A percentile compares a stretch with the other conserved stretches of the same genome.
Conservation (phyloP, 92 coral and sea anemone species). For the Palythoa grandis region DNA sequence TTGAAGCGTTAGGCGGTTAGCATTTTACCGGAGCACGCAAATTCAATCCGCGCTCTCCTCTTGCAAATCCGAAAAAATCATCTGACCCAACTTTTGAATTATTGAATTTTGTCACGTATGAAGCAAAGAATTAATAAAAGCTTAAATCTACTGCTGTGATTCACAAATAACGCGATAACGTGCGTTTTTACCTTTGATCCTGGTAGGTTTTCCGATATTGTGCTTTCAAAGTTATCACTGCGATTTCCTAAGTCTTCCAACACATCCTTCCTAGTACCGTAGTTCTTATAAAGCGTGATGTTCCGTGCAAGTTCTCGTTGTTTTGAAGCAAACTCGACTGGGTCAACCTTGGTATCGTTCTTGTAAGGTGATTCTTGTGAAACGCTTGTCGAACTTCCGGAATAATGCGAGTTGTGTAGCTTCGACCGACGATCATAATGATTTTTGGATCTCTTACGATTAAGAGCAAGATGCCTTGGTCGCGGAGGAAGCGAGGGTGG, state of each 20-base stretch:
- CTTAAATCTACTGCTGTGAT: constrained; percentile 30
- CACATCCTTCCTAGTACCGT: constrained; percentile 40
- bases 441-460: constrained; percentile 43
- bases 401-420: constrained; percentile 47
- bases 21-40: not conserved
- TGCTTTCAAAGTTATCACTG: constrained; percentile 34
- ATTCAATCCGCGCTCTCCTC: not conserved
- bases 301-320: constrained; percentile 85
- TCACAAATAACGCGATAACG: not conserved
- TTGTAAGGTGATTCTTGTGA: constrained; percentile 58
- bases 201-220: constrained; percentile 10
- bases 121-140: constrained; percentile 18
- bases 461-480: constrained; percentile 68
- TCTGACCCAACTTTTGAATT: constrained; percentile 7
- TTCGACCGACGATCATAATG: constrained; percentile 47
- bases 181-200: constrained; percentile 19
- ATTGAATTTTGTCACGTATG: constrained; percentile 43
- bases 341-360: constrained; percentile 66
- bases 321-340: constrained; percentile 81
- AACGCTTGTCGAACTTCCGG: constrained; percentile 63
- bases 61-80: constrained; percentile 11
- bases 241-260: constrained; percentile 40
- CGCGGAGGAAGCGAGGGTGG: constrained; percentile 93
- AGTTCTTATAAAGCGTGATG: constrained; percentile 45
- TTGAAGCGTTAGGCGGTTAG: not conserved